phyloP scores from a whole-genome alignment of 2,797 vertebrate species.

The Sarcoramphus papa region DNA sequence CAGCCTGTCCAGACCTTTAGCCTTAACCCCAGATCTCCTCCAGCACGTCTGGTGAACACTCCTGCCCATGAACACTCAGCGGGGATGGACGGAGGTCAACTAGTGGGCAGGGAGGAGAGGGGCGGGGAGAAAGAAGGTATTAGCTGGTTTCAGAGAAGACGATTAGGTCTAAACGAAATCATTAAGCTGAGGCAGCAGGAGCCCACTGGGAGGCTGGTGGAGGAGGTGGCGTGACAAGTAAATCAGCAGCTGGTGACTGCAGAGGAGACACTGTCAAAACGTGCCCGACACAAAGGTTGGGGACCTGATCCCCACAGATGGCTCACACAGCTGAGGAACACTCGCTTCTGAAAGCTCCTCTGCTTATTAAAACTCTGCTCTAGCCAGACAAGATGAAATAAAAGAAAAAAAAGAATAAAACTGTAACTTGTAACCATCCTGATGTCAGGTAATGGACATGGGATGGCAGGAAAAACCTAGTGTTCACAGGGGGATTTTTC shows the following conservation, averaged over 20 bases:
- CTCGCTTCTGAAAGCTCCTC: background rate
- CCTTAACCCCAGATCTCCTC: background rate
- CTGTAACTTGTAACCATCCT: background rate
- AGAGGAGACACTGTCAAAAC: background rate
- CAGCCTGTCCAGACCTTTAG: background rate
- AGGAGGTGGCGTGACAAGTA: background rate
- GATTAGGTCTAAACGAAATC: background rate
- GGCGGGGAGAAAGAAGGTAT: background rate
- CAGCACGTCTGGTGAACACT: background rate
- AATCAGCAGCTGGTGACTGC: background rate
- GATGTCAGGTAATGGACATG: fast-evolving
- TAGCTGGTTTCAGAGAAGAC: background rate
- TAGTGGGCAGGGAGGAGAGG: background rate
- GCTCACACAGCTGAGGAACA: background rate
- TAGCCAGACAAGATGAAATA: background rate
- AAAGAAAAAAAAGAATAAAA: background rate
- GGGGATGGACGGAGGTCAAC: background rate
- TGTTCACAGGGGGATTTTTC: background rate
- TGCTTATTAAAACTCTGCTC: background rate
- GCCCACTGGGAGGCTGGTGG: background rate
- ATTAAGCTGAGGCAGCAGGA: slow-evolving; percentile 13
- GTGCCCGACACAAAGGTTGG: fast-evolving
- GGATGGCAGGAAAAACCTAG: background rate
- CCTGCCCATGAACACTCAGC: background rate
- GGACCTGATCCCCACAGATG: background rate